Evolutionary conservation across 2,113 vertebrate species (phyloP), one percentile per base, ranked within the genome.

Genomic region (Cynoglossus semilaevis): DNA sequence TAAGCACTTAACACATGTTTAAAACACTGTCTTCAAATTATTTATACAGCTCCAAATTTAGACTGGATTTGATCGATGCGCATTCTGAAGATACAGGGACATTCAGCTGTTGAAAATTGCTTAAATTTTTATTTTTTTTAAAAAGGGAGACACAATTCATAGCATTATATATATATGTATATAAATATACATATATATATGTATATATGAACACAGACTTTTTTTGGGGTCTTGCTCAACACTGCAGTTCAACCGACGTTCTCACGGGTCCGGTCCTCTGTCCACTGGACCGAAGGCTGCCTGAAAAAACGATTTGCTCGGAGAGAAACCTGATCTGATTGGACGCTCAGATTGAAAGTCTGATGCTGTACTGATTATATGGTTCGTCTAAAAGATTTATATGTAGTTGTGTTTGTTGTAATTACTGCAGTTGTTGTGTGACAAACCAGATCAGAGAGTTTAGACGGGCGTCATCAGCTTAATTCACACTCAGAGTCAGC

Each of bases 401-500:
- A 41, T 41, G 10, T 1, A 41, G 38, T 11, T 1, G 37, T 38
- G 3, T 38, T 9, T 41, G 37, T 13, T 40, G 36, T 37, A 37
- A 37, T 37, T 37, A 37, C 15, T 64, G 8, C 46, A 15, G 45
- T 67, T 59, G 58, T 58, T 29, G 22, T 59, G 60, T 50, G 15
- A 50, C 46, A 58, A 49, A 17, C 8, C 8, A 62, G 48, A 37
- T 9, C 11, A 59, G 37, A 14, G 52, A 63, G 51, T 63, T 61
- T 36, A 67, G 70, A 51, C 41, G 36, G 47, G 55, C 67, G 51
- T 34, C 49, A 68, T 22, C 58, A 70, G 46, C 62, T 58, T n/a
- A 3, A 64, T 51, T 40, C 67, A 56, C 60, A 70, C 48, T 71
- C 44, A 51, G 58, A 71, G 66, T 72, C 63, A 79, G 77, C 63